phyloP scores from a whole-genome alignment of 2,797 vertebrate species.

The Chaenodraco wilsoni region DNA sequence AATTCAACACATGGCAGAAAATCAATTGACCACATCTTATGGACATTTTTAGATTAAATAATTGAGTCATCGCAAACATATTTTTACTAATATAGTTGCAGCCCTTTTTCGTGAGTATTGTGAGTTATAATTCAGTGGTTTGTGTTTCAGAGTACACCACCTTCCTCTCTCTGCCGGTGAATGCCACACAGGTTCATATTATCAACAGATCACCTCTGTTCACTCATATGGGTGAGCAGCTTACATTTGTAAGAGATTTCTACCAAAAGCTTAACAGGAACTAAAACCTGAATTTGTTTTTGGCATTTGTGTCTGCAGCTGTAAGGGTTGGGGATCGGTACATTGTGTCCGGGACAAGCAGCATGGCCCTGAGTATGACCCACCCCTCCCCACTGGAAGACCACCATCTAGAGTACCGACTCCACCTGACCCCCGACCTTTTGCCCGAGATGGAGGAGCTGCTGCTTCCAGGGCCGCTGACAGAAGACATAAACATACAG shows the following conservation, averaged over 20 bases:
- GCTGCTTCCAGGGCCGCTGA: constrained; percentile 84
- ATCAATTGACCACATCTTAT: background rate
- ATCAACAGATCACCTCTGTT: constrained; percentile 91
- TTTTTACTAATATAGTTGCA: background rate
- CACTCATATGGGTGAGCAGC: constrained; percentile 92
- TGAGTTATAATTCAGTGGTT: constrained; percentile 35
- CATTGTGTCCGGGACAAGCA: constrained; percentile 86
- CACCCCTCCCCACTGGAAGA: constrained; percentile 91
- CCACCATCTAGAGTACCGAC: constrained; percentile 82
- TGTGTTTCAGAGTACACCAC: constrained; percentile 89
- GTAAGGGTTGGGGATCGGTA: constrained; percentile 84
- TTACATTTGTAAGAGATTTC: constrained; percentile 3
- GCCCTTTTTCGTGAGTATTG: background rate
- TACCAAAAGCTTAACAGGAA: background rate
- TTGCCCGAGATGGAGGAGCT: constrained; percentile 90
- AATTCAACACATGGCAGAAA: background rate
- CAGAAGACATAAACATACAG: constrained; percentile 88
- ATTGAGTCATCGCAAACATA: background rate
- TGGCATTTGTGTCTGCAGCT: constrained; percentile 75
- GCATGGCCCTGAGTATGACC: constrained; percentile 83
- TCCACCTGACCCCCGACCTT: constrained; percentile 87
- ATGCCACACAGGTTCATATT: constrained; percentile 84
- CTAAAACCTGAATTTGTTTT: background rate
- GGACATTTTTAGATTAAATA: background rate
- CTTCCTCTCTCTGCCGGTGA: constrained; percentile 88